These are phyloP conservation scores for Pecten maximus DNA, from an alignment of 2,888 invertebrate species.

Conservation along the genomic window DNA sequence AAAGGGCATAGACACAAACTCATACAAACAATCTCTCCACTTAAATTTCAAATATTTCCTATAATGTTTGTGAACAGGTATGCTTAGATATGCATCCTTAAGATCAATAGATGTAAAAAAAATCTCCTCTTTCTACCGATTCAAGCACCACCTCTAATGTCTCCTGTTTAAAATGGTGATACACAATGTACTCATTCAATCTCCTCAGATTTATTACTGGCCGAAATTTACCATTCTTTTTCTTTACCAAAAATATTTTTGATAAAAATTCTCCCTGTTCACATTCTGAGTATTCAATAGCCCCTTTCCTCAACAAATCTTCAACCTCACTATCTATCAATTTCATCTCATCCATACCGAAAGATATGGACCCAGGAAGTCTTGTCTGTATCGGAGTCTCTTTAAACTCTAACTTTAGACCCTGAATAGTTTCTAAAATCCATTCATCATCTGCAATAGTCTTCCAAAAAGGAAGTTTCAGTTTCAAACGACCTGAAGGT, in stretches of 20 bases:
- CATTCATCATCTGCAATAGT: background rate
- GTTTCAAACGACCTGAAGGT: background rate
- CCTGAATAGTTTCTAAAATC: background rate
- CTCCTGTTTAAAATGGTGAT: slow-evolving; percentile 48
- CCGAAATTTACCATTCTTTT: slow-evolving; percentile 39
- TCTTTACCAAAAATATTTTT: slow-evolving; percentile 37
- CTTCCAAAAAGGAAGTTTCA: background rate
- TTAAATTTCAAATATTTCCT: slow-evolving; percentile 51
- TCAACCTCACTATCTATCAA: background rate
- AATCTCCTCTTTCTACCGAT: slow-evolving; percentile 42
- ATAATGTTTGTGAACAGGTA: slow-evolving; percentile 44
- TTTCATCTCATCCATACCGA: background rate
- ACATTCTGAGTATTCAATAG: background rate
- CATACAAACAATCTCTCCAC: slow-evolving; percentile 49
- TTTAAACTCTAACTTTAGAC: background rate
- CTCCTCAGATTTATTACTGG: slow-evolving; percentile 31
- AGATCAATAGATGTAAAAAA: slow-evolving; percentile 52
- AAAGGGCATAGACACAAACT: slow-evolving; percentile 50
- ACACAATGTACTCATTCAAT: slow-evolving; percentile 42
- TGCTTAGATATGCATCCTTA: slow-evolving; percentile 53
- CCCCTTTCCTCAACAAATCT: background rate
- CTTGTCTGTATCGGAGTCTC: background rate
- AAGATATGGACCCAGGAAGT: background rate
- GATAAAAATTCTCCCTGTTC: background rate
- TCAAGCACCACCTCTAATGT: slow-evolving; percentile 33